These are phyloP conservation scores for Corythornis madagascariensis DNA, from an alignment of 2,113 vertebrate species.

Conservation along the genomic window DNA sequence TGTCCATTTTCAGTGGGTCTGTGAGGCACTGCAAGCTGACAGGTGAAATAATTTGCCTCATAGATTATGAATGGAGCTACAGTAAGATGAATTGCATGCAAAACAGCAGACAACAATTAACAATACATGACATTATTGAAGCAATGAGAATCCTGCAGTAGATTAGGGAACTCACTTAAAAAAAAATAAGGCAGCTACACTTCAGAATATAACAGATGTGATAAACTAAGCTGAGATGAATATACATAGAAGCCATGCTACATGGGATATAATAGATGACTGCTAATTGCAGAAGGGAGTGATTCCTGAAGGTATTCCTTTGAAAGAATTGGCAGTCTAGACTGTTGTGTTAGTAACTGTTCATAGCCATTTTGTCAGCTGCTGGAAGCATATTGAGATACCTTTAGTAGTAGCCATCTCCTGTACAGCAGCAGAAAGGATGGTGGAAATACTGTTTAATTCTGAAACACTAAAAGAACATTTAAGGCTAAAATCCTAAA, in stretches of 20 bases:
- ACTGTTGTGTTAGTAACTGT: not conserved
- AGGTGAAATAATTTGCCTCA: slow-evolving; percentile 56
- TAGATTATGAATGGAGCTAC: slow-evolving; percentile 46
- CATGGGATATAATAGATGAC: not conserved
- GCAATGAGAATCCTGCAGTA: not conserved
- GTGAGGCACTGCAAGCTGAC: slow-evolving; percentile 38
- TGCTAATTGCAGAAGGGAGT: not conserved
- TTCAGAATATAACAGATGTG: not conserved
- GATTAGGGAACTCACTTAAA: not conserved
- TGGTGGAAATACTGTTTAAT: not conserved
- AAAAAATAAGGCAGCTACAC: not conserved
- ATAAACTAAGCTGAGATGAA: not conserved
- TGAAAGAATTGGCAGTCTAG: not conserved
- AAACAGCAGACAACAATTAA: slow-evolving; percentile 30
- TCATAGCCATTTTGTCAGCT: not conserved
- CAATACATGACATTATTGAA: not conserved
- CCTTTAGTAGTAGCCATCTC: not conserved
- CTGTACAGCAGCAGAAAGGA: not conserved
- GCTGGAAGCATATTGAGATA: not conserved
- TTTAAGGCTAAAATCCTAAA: not conserved
- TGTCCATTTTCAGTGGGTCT: slow-evolving; percentile 29
- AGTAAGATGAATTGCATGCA: slow-evolving; percentile 46
- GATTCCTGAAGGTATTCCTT: not conserved
- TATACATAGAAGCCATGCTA: not conserved
- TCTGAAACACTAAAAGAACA: not conserved